Percentiles rank a stretch among this genome's conserved stretches.
These are phyloP conservation scores for Stenodera caucasica DNA, from an alignment of 2,888 invertebrate species.

Conservation along the genomic window DNA sequence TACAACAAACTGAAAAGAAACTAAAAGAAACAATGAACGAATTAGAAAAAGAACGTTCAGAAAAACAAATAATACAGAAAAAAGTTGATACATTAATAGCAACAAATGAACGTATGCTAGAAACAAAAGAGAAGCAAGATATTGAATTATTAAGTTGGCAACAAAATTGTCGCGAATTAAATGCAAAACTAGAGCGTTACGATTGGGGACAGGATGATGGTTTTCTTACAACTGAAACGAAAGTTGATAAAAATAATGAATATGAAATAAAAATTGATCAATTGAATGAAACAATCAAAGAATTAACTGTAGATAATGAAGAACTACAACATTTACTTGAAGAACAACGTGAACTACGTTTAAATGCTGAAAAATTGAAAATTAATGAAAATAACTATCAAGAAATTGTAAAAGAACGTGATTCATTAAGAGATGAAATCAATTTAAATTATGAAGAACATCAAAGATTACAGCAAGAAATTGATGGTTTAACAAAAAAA, in stretches of 20 bases:
- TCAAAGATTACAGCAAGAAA: constrained; percentile 32
- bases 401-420: constrained; percentile 32
- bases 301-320: constrained; percentile 64
- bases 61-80: constrained; percentile 70
- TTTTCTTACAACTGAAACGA: constrained; percentile 27
- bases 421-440: constrained; percentile 5
- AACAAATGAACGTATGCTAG: constrained; percentile 76
- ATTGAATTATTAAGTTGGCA: constrained; percentile 74
- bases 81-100: constrained; percentile 73
- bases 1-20: constrained; percentile 67
- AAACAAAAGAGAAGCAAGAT: constrained; percentile 81
- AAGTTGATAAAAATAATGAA: constrained; percentile 4
- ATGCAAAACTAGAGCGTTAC: constrained; percentile 64
- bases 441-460: constrained; percentile 29
- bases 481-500: constrained; percentile 33
- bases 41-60: constrained; percentile 63
- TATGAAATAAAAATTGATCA: constrained; percentile 53
- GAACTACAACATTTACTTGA: constrained; percentile 63
- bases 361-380: constrained; percentile 45
- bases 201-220: constrained; percentile 56
- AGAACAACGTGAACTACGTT: constrained; percentile 55
- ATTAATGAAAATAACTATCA: constrained; percentile 45
- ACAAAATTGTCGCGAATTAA: constrained; percentile 70
- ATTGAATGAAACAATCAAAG: constrained; percentile 60
- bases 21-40: constrained; percentile 63